Conservation (phyloP, 2,797 vertebrate species). For the Saxicola maurus region DNA sequence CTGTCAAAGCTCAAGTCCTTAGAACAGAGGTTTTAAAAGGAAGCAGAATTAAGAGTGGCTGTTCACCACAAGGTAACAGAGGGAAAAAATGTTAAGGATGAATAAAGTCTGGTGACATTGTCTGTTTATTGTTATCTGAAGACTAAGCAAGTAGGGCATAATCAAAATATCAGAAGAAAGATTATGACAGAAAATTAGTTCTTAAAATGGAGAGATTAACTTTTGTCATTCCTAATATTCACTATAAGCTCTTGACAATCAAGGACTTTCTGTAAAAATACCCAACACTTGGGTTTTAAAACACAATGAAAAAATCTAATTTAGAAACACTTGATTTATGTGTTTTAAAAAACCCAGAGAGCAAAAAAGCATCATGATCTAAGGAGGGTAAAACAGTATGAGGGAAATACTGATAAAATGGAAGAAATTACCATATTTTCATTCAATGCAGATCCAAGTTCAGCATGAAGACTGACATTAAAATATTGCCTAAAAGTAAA, state of each 20-base stretch:
- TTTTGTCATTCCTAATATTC: not conserved
- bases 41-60: not conserved
- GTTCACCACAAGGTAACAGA: not conserved
- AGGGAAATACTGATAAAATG: not conserved
- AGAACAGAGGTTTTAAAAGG: not conserved
- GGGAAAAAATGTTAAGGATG: not conserved
- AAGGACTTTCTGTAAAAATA: not conserved
- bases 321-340: conserved; percentile 6
- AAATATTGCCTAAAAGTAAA: not conserved
- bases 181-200: not conserved
- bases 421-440: not conserved
- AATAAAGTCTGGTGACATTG: not conserved
- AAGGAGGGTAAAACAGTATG: not conserved
- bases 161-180: conserved; percentile 24
- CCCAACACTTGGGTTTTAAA: conserved; percentile 9
- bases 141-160: not conserved
- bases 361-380: not conserved
- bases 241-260: not conserved
- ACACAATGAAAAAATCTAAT: conserved; percentile 6
- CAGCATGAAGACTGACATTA: not conserved
- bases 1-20: not conserved
- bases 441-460: not conserved
- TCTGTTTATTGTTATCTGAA: not conserved
- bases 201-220: conserved; percentile 13
- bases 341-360: not conserved